Evolutionary conservation across 1,140 invertebrate species (phyloP), one percentile per base, ranked within the genome.

Genomic region (Drosophila trapezifrons): DNA sequence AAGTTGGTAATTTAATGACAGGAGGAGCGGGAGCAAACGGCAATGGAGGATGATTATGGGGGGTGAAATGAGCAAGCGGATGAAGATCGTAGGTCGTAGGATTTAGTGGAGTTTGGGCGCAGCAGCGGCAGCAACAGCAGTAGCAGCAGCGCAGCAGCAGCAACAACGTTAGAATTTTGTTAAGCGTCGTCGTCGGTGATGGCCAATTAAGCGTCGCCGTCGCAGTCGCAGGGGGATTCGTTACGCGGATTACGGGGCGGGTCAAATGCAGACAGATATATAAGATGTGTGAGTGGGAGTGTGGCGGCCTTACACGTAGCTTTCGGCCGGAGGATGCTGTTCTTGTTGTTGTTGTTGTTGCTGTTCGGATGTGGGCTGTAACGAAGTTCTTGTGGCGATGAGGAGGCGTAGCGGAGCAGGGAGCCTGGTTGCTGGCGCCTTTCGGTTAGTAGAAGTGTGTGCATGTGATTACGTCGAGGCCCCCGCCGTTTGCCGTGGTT

Each of bases 221-320:
- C 12, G 35, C 12, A 32, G 47, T 59, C 25, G 46, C 46, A 27
- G 29, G 32, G 29, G 51, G 5, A 38, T 55, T 42, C 22, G 59
- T 62, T 57, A 32, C 20, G 57, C 63, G 20, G 29, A 38, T 46
- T 29, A 66, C 63, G 58, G 22, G 20, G 43, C 42, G 43, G 57
- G 18, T 47, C 57, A 45, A 47, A 66, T 66, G 63, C 63, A 55
- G 52, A 55, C 32, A 55, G 42, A 56, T 20, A 74, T 18, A 56
- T 7, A 64, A 67, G 25, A 38, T 49, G 60, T 66, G 43, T 37
- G 38, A 38, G 59, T 47, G 69, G 60, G 76, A 74, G 73, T 51
- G 54, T 67, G 69, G 80, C 83, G 49, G 82, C 79, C 83, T 86
- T 86, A 86, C 84, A 86, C 83, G 84, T 82, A 82, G 73, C 79